A percentile compares a stretch with the other conserved stretches of the same genome.
Evolutionary conservation across 2,888 invertebrate species (phyloP).

Genomic region (Boloria selene): DNA sequence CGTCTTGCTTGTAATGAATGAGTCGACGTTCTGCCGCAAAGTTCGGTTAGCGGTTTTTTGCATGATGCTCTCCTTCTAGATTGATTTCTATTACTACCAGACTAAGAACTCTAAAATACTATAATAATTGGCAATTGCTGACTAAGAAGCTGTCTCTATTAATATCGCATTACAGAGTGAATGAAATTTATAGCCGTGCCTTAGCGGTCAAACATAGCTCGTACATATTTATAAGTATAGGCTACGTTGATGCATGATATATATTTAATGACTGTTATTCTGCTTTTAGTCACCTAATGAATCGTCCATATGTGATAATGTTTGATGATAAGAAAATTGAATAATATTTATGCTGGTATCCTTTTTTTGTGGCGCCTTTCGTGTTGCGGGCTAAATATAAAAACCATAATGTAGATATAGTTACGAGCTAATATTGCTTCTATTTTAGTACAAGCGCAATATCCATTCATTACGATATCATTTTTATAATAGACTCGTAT

Average conservation of each 20-base stretch:
- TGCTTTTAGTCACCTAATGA: conserved; percentile 32
- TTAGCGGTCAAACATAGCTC: conserved; percentile 21
- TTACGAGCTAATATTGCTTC: conserved; percentile 31
- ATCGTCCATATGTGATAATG: conserved; percentile 33
- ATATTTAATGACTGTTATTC: conserved; percentile 32
- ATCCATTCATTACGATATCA: conserved; percentile 32
- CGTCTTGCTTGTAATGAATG: conserved; percentile 65
- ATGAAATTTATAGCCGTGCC: conserved; percentile 35
- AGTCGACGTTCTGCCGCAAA: conserved; percentile 61
- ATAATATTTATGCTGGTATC: conserved; percentile 21
- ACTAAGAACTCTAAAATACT: conserved; percentile 63
- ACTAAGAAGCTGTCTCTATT: conserved; percentile 43
- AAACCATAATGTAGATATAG: conserved; percentile 32
- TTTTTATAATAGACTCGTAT: conserved; percentile 19
- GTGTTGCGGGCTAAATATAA: conserved; percentile 21
- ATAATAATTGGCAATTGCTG: conserved; percentile 59
- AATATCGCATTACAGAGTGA: conserved; percentile 35
- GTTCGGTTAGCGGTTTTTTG: conserved; percentile 75
- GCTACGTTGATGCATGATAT: conserved; percentile 29
- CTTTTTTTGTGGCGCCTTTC: conserved; percentile 21
- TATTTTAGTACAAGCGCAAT: conserved; percentile 33
- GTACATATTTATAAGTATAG: conserved; percentile 31
- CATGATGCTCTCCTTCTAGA: conserved; percentile 66
- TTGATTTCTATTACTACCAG: conserved; percentile 72
- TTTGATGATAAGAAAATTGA: conserved; percentile 30